These are phyloP conservation scores for Atrichornis clamosus DNA, from an alignment of 2,113 vertebrate genomes.

Conservation along the genomic window DNA sequence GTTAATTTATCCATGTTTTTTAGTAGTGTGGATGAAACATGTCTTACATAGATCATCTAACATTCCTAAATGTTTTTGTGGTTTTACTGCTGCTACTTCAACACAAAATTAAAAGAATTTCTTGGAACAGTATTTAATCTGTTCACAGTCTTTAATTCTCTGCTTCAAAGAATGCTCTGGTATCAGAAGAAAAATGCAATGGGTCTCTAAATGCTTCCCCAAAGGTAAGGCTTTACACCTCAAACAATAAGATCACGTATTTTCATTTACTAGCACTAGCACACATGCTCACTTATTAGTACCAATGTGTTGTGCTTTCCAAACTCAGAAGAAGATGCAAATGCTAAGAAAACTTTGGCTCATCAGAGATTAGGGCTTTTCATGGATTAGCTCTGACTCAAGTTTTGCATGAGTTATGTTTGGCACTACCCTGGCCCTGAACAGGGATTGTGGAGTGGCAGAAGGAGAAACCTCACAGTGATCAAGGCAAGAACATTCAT, in stretches of 20 bases:
- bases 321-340: not conserved
- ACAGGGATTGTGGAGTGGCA: not conserved
- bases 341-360: not conserved
- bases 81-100: not conserved
- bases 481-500: not conserved
- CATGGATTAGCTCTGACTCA: not conserved
- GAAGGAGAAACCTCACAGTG: not conserved
- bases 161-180: not conserved
- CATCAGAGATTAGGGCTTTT: not conserved
- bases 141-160: not conserved
- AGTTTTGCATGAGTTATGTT: not conserved
- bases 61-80: not conserved
- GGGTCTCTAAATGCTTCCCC: not conserved
- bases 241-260: not conserved
- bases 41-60: not conserved
- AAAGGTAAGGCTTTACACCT: not conserved
- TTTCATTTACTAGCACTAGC: not conserved
- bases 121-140: not conserved
- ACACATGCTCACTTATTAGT: fast-evolving
- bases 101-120: not conserved
- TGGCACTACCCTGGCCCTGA: not conserved
- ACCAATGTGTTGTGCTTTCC: not conserved
- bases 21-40: not conserved
- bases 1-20: not conserved
- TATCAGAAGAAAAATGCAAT: not conserved